A percentile compares a stretch with the other conserved stretches of the same genome.
These are phyloP conservation scores for Dendronephthya gigantea DNA, from an alignment of 64 coral and sea anemone genomes.

Conservation along the genomic window DNA sequence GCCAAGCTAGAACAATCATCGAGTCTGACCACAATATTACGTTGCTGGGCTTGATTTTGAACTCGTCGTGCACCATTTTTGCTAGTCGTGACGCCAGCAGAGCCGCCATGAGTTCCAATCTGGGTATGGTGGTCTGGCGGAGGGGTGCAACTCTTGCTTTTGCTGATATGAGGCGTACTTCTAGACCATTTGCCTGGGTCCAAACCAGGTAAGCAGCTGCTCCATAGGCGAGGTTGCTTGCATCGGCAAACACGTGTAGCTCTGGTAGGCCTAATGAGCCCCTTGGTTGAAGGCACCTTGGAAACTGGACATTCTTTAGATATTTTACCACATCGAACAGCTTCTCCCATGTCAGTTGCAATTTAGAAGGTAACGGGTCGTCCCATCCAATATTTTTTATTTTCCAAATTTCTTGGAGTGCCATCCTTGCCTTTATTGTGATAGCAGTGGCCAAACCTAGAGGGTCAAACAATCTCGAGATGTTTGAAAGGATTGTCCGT, in stretches of 20 bases:
- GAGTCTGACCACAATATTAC: too few species aligned
- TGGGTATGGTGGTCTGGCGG: too few species aligned
- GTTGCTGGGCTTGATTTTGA: too few species aligned
- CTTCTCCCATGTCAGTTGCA: not conserved
- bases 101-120: too few species aligned
- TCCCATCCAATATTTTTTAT: not conserved
- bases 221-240: conserved; percentile 8
- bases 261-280: not conserved
- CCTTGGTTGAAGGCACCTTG: too few species aligned
- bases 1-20: too few species aligned
- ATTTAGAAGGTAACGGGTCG: not conserved
- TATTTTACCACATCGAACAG: not conserved
- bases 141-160: too few species aligned
- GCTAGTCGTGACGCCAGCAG: too few species aligned
- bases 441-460: too few species aligned
- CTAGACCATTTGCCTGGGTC: not conserved
- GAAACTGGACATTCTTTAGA: not conserved
- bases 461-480: too few species aligned
- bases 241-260: conserved; percentile 13
- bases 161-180: not conserved
- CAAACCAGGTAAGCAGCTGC: conserved; percentile 21
- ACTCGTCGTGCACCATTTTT: too few species aligned
- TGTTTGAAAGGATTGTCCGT: too few species aligned
- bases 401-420: conserved; percentile 14
- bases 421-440: conserved; percentile 13